A percentile compares a stretch with the other conserved stretches of the same genome.
Conservation (phyloP, 2,797 vertebrate species). For the Thamnophis elegans region DNA sequence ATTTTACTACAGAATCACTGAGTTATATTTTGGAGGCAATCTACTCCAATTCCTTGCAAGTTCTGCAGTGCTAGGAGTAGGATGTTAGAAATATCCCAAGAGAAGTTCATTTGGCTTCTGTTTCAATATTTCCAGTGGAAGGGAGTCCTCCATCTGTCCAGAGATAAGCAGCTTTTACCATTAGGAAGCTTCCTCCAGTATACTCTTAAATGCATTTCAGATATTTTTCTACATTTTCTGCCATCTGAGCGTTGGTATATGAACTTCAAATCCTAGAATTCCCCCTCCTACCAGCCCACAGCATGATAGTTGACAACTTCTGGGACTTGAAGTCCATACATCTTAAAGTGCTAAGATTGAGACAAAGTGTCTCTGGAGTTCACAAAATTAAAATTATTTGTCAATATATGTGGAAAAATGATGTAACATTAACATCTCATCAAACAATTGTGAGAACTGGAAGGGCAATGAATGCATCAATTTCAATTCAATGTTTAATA, state of each 20-base stretch:
- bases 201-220: neutral
- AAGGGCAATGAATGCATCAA: neutral
- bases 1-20: neutral
- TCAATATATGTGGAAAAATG: neutral
- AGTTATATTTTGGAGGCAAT: neutral
- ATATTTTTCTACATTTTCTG: neutral
- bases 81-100: neutral
- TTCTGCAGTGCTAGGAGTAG: neutral
- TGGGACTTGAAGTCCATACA: neutral
- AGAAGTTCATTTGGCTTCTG: neutral
- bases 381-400: neutral
- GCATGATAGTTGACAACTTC: neutral
- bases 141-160: neutral
- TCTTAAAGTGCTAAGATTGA: neutral
- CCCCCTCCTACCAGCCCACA: neutral
- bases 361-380: neutral
- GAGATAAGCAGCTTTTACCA: neutral
- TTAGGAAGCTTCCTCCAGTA: neutral
- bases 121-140: neutral
- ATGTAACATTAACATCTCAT: neutral
- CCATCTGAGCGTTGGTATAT: neutral
- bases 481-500: neutral
- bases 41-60: neutral
- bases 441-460: neutral
- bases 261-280: neutral